Percentiles rank a stretch among this genome's conserved stretches.
Conservation (phyloP, 2,888 invertebrate species). For the Cephus pygmeus region DNA sequence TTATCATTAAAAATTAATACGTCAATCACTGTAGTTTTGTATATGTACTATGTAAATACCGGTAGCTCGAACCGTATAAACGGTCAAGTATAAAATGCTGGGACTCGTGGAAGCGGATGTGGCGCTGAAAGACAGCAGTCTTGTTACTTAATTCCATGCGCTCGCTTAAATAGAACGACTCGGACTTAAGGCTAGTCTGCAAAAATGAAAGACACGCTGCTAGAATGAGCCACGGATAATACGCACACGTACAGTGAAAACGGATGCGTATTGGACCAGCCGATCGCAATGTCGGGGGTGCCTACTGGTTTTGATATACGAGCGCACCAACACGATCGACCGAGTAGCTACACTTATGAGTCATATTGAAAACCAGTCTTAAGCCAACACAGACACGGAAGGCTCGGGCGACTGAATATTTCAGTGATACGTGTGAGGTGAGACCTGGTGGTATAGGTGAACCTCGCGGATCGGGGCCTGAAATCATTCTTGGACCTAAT, state of each 20-base stretch:
- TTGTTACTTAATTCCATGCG: conserved; percentile 57
- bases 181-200: conserved; percentile 51
- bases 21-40: not conserved
- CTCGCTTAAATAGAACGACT: conserved; percentile 58
- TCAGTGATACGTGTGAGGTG: conserved; percentile 42
- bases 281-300: conserved; percentile 60
- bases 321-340: conserved; percentile 58
- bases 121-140: conserved; percentile 53
- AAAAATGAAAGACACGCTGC: conserved; percentile 50
- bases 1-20: not conserved
- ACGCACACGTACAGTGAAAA: not conserved
- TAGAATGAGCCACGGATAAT: not conserved
- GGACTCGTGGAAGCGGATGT: conserved; percentile 43
- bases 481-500: not conserved
- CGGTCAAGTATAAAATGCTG: not conserved
- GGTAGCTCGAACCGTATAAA: not conserved
- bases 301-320: conserved; percentile 66
- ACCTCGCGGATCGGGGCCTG: not conserved
- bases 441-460: conserved; percentile 35
- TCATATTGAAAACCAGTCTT: conserved; percentile 62
- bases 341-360: conserved; percentile 54
- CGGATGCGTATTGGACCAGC: conserved; percentile 25
- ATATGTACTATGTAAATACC: not conserved
- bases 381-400: conserved; percentile 30
- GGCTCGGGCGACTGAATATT: conserved; percentile 50